Base-by-base conservation (phyloP, 1,140 invertebrate genomes). In the Drosophila setifemur region DNA sequence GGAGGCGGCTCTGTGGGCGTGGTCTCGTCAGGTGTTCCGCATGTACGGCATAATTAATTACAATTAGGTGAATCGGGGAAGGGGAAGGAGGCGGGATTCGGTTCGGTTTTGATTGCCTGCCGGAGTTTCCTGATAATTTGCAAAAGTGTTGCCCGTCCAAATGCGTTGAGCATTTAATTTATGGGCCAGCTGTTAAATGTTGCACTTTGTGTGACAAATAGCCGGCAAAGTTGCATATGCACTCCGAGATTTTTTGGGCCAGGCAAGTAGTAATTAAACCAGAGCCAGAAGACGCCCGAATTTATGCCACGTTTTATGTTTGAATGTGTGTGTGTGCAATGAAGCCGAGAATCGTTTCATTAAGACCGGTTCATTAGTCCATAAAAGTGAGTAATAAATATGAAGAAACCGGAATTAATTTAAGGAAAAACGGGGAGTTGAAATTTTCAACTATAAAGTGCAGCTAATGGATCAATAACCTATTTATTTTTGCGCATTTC, bases 141-240 rank as follows among this genome's bases (percentile, higher is more conserved):
- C 70, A 83, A 83, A 83, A 85, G 81, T 79, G 75, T 58, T 53
- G 71, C 64, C 52, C 37, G 42, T 47, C 58, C 61, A 12, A 70
- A 70, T 76, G 70, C 53, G 73, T 64, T 67, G 70, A 53, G 14
- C 73, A 29, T 58, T 71, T 83, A 83, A 83, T 83, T 83, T 85
- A 83, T 79, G 74, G 48, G 37, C 70, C 79, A 83, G 54, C 79
- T 83, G 79, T 83, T 83, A 83, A 83, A 78, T 83, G 81, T 63
- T 85, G 57, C 68, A 86, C 81, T 67, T 86, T 75, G 55, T 79
- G 70, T 86, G 79, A 83, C 81, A 83, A 86, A 83, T 83, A 50
- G 71, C 81, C 31, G 37, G 53, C 74, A 79, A 71, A 67, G 70
- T 82, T 78, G 70, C 73, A 73, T 49, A 73, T 68, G 73, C 54